Base-by-base conservation (phyloP, 2,888 invertebrate species). In the Pyrrhosoma nymphula region DNA sequence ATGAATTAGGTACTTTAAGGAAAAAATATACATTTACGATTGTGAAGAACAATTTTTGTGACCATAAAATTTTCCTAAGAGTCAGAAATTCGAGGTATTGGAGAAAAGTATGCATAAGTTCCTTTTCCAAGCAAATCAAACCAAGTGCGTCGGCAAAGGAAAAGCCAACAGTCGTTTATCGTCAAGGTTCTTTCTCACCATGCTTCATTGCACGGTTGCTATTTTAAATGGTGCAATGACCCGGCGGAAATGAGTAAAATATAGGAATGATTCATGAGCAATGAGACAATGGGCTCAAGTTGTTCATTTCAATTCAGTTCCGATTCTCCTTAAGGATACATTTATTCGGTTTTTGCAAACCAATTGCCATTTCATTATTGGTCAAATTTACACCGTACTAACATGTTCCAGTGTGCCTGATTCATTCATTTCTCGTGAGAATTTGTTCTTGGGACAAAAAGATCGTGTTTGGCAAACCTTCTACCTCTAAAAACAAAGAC, bases 211-310 rank as follows among this genome's bases (percentile, higher is more conserved):
- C 69, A 1, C n/a, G 23, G 26, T 26, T 69, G 69, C 26, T 69
- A 69, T 26, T 69, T 69, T 69, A 69, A 69, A 23, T n/a, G 69
- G 69, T 69, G 69, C 69, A 69, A n/a, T 69, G 69, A 69, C 69
- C 23, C 69, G 23, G 12, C 23, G 69, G 69, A 8, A 69, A 26
- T 69, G 23, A 23, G 23, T 8, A 3, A 12, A 10, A 26, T 23
- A 69, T 26, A 26, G 18, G 23, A 23, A 69, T 69, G 69, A 69
- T 23, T 69, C 69, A 69, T 69, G n/a, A n/a, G n/a, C 2, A 69
- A n/a, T 69, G 69, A 69, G 69, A 18, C 69, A 69, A 69, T 26
- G 69, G 69, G 23, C n/a, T 3, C 26, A 69, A 60, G 60, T 60
- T 8, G 23, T 26, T 69, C 26, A 69, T 26, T 69, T 26, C 69